Evolutionary conservation across 2,113 vertebrate species (phyloP), one percentile per base, ranked within the genome.

Genomic region (Labeo rohita): DNA sequence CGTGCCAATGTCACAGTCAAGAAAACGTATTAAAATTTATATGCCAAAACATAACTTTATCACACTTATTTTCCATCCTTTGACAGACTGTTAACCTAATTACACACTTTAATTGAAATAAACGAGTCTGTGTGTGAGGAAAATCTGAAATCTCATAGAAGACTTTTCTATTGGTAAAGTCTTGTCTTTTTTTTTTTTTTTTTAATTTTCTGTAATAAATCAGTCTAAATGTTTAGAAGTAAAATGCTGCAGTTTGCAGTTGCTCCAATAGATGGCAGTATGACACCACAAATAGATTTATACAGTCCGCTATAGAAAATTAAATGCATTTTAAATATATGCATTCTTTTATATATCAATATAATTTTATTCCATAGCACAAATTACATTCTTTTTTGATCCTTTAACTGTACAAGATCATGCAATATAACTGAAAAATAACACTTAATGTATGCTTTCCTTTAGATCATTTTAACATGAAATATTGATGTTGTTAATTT

Each of bases 211-310:
- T 39, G 18, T 79, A 59, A 59, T 78, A 78, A 56, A 79, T 56
- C 21, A 47, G 56, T 63, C 0, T 80, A 34, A 66, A 34, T 65
- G 52, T 49, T 49, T 21, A 9, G 28, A 16, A 68, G 10, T 50
- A 16, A 16, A 21, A 34, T 52, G 90, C 80, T 39, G 90, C 81
- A 93, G 88, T 95, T 90, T 91, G 87, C 0, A 1, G 0, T 68
- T 54, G 65, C 1, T 66, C 92, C 94, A 94, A 15, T 93, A 89
- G 95, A 94, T 93, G 95, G 93, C 93, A 94, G 84, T 94, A 88
- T 93, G 91, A 78, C 91, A 88, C 91, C 93, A 94, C 84, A 39
- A 4, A 93, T 90, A 63, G 90, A 87, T 93, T 92, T 8, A 88
- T 16, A n/a, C 56, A 56, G 11, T 50, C 36, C 12, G 15, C 0